Percentiles rank a stretch among this genome's conserved stretches.
Conservation (phyloP, 1,140 invertebrate genomes). For the Brachionus plicatilis region DNA sequence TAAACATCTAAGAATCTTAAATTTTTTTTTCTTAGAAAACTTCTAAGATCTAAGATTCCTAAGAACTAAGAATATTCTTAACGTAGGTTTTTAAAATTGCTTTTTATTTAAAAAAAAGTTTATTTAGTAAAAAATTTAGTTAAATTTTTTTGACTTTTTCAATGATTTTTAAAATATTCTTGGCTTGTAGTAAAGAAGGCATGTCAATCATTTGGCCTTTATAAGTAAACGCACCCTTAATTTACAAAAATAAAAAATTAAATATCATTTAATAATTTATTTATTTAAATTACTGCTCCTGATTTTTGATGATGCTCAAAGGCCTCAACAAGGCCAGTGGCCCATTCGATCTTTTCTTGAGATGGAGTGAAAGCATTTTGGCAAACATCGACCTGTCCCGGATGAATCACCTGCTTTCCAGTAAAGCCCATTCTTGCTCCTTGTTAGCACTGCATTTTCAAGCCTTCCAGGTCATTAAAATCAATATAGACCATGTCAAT, state of each 20-base stretch:
- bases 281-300: conserved; percentile 58
- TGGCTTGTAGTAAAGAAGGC: conserved; percentile 64
- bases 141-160: conserved; percentile 57
- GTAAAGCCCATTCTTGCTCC: conserved; percentile 66
- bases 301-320: conserved; percentile 62
- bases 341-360: conserved; percentile 62
- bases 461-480: conserved; percentile 62
- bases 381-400: conserved; percentile 62
- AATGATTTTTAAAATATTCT: conserved; percentile 59
- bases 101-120: neutral
- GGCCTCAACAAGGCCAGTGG: conserved; percentile 60
- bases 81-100: too few species aligned
- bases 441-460: conserved; percentile 59
- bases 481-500: conserved; percentile 70
- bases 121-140: neutral
- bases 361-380: conserved; percentile 64
- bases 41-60: too few species aligned
- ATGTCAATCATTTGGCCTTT: conserved; percentile 66
- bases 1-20: too few species aligned
- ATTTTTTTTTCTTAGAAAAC: too few species aligned
- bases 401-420: conserved; percentile 70
- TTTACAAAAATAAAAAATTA: conserved; percentile 30
- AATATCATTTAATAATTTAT: neutral
- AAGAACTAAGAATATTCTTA: too few species aligned
- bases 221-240: conserved; percentile 65